Percentiles rank a stretch among this genome's conserved stretches.
Conservation (phyloP, 30 jellyfish, hydroid and myxozoan genomes). For the Aurelia aurita complex sp. Pacific region DNA sequence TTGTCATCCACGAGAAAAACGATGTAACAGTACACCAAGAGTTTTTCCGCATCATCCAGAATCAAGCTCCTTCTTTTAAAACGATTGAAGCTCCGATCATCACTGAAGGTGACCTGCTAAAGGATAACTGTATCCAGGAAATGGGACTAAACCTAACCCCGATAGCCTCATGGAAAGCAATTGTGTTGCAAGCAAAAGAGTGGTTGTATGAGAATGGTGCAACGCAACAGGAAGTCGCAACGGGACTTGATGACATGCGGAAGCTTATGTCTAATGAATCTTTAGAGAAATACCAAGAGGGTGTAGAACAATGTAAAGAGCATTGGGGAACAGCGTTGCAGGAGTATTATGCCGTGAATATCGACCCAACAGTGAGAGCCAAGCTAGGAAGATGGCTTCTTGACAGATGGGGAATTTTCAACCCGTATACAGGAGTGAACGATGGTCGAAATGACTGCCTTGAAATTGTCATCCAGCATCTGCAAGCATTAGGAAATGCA, state of each 20-base stretch:
- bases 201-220: constrained; percentile 92
- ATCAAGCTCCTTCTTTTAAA: constrained; percentile 72
- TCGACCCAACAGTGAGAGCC: constrained; percentile 63
- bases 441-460: constrained; percentile 78
- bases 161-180: constrained; percentile 78
- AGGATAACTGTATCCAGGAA: constrained; percentile 59
- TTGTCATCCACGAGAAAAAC: constrained; percentile 79
- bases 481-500: constrained; percentile 60
- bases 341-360: constrained; percentile 72
- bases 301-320: constrained; percentile 65
- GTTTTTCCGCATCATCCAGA: constrained; percentile 52
- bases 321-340: constrained; percentile 81
- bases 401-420: constrained; percentile 72
- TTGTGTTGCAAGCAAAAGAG: constrained; percentile 63
- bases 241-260: constrained; percentile 84
- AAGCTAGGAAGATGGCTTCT: constrained; percentile 84
- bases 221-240: constrained; percentile 85
- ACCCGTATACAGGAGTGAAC: constrained; percentile 86
- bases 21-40: constrained; percentile 63
- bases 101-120: constrained; percentile 68
- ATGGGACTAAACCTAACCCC: constrained; percentile 75
- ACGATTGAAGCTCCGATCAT: constrained; percentile 61
- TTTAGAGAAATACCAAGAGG: constrained; percentile 77
- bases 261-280: constrained; percentile 72
- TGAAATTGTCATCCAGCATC: constrained; percentile 75